Evolutionary conservation across 2,113 vertebrate genomes (phyloP).

Genomic region (Percina caprodes): DNA sequence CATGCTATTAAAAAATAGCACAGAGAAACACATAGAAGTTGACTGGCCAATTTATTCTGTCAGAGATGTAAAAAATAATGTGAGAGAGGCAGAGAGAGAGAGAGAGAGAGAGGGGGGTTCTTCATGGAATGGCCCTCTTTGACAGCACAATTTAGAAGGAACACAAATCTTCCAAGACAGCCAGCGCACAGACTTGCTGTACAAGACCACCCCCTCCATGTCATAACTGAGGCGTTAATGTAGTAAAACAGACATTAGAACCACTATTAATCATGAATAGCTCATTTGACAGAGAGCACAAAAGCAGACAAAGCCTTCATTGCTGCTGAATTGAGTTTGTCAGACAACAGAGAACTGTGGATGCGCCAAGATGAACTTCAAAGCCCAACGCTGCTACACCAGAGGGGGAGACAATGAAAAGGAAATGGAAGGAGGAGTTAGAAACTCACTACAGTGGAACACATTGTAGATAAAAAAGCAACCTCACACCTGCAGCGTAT

Average conservation of each 20-base stretch:
- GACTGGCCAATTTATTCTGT: slow-evolving; percentile 20
- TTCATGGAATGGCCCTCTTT: slow-evolving; percentile 28
- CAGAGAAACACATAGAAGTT: background rate
- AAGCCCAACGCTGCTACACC: slow-evolving; percentile 39
- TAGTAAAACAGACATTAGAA: slow-evolving; percentile 72
- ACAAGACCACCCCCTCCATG: slow-evolving; percentile 43
- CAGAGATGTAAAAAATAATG: slow-evolving; percentile 43
- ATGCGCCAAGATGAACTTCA: slow-evolving; percentile 60
- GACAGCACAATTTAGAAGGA: slow-evolving; percentile 53
- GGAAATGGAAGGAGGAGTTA: slow-evolving; percentile 20
- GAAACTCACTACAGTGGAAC: slow-evolving; percentile 24
- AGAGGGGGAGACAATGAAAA: slow-evolving; percentile 35
- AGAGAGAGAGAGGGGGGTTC: background rate
- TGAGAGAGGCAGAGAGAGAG: background rate
- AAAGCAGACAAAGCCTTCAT: slow-evolving; percentile 57
- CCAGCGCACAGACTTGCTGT: slow-evolving; percentile 30
- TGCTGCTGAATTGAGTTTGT: slow-evolving; percentile 56
- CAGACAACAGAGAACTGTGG: slow-evolving; percentile 52
- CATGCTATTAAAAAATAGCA: slow-evolving; percentile 11
- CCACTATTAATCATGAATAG: slow-evolving; percentile 68
- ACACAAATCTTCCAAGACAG: slow-evolving; percentile 49
- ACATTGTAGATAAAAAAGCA: slow-evolving; percentile 21
- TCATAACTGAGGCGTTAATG: slow-evolving; percentile 65
- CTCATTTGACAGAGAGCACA: slow-evolving; percentile 62
- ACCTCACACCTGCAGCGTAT: slow-evolving; percentile 22